Base-by-base conservation (phyloP, 2,888 invertebrate species). In the Nebria brevicollis region DNA sequence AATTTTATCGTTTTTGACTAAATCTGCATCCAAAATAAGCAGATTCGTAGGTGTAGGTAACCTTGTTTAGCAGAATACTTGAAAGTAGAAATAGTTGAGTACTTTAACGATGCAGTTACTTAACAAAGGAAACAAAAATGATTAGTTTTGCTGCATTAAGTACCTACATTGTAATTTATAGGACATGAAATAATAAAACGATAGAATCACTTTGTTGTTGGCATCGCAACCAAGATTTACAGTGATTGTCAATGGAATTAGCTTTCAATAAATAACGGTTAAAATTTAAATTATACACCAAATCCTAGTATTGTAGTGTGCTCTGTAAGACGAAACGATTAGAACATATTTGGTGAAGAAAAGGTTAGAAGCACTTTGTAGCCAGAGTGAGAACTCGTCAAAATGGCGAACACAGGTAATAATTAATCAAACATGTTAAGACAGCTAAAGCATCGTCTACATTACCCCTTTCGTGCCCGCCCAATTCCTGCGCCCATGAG, bases 381-480 rank as follows among this genome's bases (percentile, higher is more conserved):
- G 25, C 70, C 3, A 70, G 20, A 26, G 20, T 20, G 43, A 73
- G 73, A 73, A 74, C 79, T 76, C 81, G 34, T 81, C 81, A 81
- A 81, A 81, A 81, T 81, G 81, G 81, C 81, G 77, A 81, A 81
- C 77, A 73, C 77, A 77, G 73, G 81, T 81, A 81, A 81, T 81
- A 81, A 81, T 81, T 81, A 81, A 81, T 81, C 81, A 81, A 81
- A 72, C 25, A 73, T 66, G 77, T 65, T 81, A 81, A 81, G 81
- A 81, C 81, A 81, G 81, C 42, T 73, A 70, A 25, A 70, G 75
- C 70, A 34, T 25, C 75, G 78, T 72, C 41, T 77, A 72, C 77
- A 72, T 43, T 20, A 66, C 66, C 43, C 79, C 72, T 20, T 70
- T 20, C 68, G 13, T 68, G 11, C 70, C 70, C 26, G 26, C 70